Base-by-base conservation (phyloP, 2,888 invertebrate genomes). In the Seira ritae region DNA sequence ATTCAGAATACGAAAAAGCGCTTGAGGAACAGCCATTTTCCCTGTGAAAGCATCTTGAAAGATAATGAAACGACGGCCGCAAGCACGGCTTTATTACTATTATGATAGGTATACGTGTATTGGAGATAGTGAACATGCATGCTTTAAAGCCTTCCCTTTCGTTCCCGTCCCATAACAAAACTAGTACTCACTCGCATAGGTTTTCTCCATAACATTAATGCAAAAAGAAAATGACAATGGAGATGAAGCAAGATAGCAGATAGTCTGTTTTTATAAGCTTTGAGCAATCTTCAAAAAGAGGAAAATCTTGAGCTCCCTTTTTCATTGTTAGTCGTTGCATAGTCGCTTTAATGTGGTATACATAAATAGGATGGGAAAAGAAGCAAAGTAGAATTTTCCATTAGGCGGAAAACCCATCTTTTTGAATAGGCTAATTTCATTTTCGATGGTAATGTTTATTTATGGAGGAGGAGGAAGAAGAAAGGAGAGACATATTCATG, bases 401-500 rank as follows among this genome's bases (percentile, higher is more conserved):
- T 85, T 85, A 85, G 82, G 76, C 71, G 75, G 60, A 68, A 82
- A 85, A 79, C 74, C 85, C 85, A 85, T 85, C 85, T 77, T 82
- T 81, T 85, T 75, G 76, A 85, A 85, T 85, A 85, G 86, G 86
- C 87, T 87, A 86, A 87, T 87, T 87, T 86, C 87, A 86, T 87
- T 87, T 86, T 84, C 83, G 87, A 87, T 84, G 87, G 86, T 87
- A 87, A 87, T 87, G 85, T 86, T 86, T 86, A 85, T 85, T 87
- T 87, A 86, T 86, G 87, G 84, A 85, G 84, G 84, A 79, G 86
- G 77, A 69, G 70, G 50, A 67, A 73, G 68, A 76, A 77, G 77
- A 74, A 72, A 66, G 67, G 74, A 69, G n/a, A n/a, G n/a, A n/a
- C n/a, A n/a, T n/a, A n/a, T n/a, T n/a, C n/a, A n/a, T n/a, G n/a